Evolutionary conservation across 2,113 vertebrate genomes (phyloP).

Genomic region (Ammospiza nelsoni): DNA sequence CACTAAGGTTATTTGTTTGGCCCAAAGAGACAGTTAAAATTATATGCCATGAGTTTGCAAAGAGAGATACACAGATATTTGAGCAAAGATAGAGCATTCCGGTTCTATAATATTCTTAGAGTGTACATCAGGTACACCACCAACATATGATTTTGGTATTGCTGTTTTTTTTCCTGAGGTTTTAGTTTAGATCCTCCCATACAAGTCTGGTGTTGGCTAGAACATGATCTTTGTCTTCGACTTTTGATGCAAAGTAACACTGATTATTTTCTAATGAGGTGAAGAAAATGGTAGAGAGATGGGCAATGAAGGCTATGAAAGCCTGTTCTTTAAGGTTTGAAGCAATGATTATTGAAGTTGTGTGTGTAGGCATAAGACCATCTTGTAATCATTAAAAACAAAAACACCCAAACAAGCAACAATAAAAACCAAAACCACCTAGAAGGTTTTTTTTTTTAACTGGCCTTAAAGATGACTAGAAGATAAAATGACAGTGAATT

Average conservation of each 20-base stretch:
- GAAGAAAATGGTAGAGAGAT: neutral
- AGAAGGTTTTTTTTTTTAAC: neutral
- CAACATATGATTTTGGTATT: neutral
- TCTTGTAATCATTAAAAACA: neutral
- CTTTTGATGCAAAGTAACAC: neutral
- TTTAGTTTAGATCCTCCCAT: neutral
- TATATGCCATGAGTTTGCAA: neutral
- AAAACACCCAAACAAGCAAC: neutral
- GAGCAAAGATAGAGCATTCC: neutral
- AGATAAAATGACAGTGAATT: neutral
- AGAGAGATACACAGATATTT: neutral
- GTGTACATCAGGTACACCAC: fast-evolving
- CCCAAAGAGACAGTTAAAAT: neutral
- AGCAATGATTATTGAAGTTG: neutral
- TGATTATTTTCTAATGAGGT: neutral
- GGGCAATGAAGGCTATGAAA: neutral
- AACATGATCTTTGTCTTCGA: neutral
- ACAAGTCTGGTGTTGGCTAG: fast-evolving
- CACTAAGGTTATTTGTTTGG: neutral
- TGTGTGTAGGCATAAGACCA: neutral
- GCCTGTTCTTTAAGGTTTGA: neutral
- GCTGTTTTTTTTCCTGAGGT: neutral
- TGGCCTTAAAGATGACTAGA: neutral
- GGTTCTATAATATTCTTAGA: neutral
- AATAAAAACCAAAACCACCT: neutral